Evolutionary conservation across 2,797 vertebrate species (phyloP).

Genomic region (Pyrocephalus nanus): DNA sequence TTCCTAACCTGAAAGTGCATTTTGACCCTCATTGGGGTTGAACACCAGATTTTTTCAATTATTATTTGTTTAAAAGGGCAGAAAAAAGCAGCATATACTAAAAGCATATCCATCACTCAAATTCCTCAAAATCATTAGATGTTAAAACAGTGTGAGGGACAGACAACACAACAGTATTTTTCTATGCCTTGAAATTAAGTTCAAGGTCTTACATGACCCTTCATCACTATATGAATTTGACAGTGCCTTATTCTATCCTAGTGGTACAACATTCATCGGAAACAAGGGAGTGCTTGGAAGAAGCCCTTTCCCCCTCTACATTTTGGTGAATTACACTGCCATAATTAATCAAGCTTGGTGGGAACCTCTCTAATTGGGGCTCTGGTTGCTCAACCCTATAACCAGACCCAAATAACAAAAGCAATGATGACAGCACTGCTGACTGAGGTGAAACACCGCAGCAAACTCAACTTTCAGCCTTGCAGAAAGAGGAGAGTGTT

Average conservation of each 20-base stretch:
- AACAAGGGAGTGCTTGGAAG: neutral
- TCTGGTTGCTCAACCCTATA: neutral
- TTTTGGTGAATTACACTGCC: neutral
- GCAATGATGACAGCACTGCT: neutral
- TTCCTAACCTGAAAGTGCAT: neutral
- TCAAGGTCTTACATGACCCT: neutral
- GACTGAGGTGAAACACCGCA: neutral
- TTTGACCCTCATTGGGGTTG: neutral
- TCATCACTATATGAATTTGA: neutral
- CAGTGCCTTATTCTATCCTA: neutral
- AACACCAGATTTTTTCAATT: neutral
- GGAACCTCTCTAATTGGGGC: neutral
- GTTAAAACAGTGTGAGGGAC: neutral
- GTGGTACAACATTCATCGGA: neutral
- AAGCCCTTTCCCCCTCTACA: neutral
- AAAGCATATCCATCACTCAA: neutral
- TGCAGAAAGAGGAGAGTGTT: neutral
- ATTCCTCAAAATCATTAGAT: neutral
- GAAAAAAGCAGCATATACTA: neutral
- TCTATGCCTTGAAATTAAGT: neutral
- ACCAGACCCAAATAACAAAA: neutral
- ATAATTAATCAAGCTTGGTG: neutral
- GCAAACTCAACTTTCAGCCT: neutral
- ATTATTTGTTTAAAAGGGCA: neutral
- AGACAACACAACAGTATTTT: neutral